These are phyloP conservation scores for Empis livida DNA, from an alignment of 2,888 invertebrate species.

Conservation along the genomic window DNA sequence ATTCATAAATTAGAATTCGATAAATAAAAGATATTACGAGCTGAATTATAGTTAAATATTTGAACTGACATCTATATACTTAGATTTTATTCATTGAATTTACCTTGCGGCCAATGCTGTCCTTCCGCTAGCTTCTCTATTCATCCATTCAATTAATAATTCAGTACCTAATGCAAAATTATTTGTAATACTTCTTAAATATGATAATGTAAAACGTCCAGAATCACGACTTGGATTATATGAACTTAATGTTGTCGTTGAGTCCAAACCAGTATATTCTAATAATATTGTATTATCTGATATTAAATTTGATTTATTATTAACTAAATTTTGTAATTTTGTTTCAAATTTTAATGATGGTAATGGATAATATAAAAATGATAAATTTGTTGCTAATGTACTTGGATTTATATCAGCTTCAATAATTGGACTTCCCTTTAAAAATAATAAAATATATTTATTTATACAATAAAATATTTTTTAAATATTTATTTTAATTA, in stretches of 20 bases:
- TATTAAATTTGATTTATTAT: constrained; percentile 10
- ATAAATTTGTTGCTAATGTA: constrained; percentile 29
- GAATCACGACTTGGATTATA: constrained; percentile 24
- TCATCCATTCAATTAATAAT: constrained; percentile 28
- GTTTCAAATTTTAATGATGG: constrained; percentile 17
- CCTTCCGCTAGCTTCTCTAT: constrained; percentile 17
- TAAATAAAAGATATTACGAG: no score
- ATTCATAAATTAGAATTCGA: no score
- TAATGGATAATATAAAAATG: constrained; percentile 27
- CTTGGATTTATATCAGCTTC: constrained; percentile 32
- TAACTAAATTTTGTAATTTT: constrained; percentile 21
- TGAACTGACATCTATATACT: no score
- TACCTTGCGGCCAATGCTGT: constrained; percentile 25
- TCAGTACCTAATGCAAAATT: constrained; percentile 29
- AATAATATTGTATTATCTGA: constrained; percentile 21
- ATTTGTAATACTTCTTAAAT: constrained; percentile 26
- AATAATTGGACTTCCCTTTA: constrained; percentile 29
- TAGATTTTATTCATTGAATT: not conserved
- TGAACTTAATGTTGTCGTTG: constrained; percentile 26
- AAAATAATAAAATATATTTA: not conserved
- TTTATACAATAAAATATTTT: not conserved
- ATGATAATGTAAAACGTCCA: constrained; percentile 28
- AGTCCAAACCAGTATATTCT: constrained; percentile 21
- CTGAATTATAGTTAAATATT: no score
- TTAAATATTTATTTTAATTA: constrained; percentile 10